Evolutionary conservation across 2,113 vertebrate genomes (phyloP).

Genomic region (Plestiodon gilberti): DNA sequence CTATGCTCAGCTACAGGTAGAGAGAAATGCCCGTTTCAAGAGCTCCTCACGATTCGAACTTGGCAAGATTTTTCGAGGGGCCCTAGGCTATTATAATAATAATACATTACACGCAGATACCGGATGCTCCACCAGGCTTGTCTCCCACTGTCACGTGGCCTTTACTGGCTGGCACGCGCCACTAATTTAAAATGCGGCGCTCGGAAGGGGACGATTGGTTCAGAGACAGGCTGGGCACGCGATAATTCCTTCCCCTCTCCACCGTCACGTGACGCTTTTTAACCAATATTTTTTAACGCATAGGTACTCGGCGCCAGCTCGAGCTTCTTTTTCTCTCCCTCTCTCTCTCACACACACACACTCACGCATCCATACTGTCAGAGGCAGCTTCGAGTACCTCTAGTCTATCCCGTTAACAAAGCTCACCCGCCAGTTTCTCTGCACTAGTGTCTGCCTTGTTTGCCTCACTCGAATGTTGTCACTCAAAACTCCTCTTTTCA

Average conservation of each 20-base stretch:
- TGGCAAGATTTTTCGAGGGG: neutral
- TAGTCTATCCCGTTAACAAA: neutral
- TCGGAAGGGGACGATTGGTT: neutral
- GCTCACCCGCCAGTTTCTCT: constrained; percentile 18
- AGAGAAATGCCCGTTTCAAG: neutral
- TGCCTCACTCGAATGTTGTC: neutral
- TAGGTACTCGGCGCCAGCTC: neutral
- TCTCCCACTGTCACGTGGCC: neutral
- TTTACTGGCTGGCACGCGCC: neutral
- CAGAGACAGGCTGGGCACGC: neutral
- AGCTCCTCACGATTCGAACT: neutral
- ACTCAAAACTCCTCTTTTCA: neutral
- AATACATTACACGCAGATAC: too few relatives aligned
- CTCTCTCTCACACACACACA: neutral
- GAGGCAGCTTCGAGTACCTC: too few relatives aligned
- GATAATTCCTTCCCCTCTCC: neutral
- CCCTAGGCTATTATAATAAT: too few relatives aligned
- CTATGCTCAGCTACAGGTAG: neutral
- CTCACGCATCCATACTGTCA: too few relatives aligned
- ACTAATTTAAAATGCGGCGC: neutral
- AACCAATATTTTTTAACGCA: neutral
- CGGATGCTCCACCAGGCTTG: too few relatives aligned
- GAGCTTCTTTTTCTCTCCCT: neutral
- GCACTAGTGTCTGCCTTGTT: accelerated
- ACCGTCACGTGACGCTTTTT: too few relatives aligned